These are phyloP conservation scores for Amia ocellicauda DNA, from an alignment of 2,113 vertebrate genomes.

Conservation along the genomic window DNA sequence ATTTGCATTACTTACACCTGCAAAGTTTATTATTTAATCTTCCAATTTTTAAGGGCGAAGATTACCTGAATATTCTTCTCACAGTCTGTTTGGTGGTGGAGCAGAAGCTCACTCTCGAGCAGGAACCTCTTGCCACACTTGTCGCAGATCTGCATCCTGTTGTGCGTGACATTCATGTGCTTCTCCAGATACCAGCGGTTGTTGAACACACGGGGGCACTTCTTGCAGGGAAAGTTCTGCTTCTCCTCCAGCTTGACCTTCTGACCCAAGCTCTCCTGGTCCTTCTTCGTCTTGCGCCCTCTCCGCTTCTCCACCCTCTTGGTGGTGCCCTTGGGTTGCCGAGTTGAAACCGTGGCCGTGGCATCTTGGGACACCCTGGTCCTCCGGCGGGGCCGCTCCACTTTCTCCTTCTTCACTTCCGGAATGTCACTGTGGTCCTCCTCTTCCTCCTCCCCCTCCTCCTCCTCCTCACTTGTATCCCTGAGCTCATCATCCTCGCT, in stretches of 20 bases:
- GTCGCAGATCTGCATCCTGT: constrained; percentile 93
- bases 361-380: constrained; percentile 53
- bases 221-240: constrained; percentile 89
- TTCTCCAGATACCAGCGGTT: constrained; percentile 98
- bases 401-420: constrained; percentile 55
- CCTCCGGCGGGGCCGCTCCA: constrained; percentile 54
- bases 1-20: too few species aligned
- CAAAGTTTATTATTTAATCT: too few species aligned
- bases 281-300: constrained; percentile 68
- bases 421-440: constrained; percentile 63
- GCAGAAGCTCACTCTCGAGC: constrained; percentile 87
- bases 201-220: constrained; percentile 91
- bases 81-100: constrained; percentile 94
- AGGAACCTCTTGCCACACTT: constrained; percentile 92
- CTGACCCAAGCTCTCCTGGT: constrained; percentile 73
- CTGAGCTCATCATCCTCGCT: constrained; percentile 37
- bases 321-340: constrained; percentile 60
- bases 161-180: constrained; percentile 95
- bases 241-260: constrained; percentile 93
- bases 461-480: constrained; percentile 45
- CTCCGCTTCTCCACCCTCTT: constrained; percentile 48
- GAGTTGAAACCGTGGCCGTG: constrained; percentile 61
- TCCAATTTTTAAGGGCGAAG: background rate
- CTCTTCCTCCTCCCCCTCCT: constrained; percentile 67
- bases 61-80: constrained; percentile 94